phyloP scores from a whole-genome alignment of 1,140 invertebrate species.

The Maconellicoccus hirsutus region DNA sequence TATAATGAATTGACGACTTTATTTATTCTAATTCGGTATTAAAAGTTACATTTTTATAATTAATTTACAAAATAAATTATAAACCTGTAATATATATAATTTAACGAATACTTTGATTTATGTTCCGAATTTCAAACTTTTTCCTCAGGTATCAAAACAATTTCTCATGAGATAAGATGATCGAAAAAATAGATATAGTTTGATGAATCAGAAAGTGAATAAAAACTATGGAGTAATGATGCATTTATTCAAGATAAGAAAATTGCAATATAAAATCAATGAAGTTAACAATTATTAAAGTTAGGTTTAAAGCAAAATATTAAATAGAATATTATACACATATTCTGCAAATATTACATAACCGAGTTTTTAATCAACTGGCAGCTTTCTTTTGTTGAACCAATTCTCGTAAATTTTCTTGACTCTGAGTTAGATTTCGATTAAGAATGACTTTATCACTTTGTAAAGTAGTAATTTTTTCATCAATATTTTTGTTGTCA shows the following conservation, averaged over 20 bases:
- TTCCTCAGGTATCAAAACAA: no score
- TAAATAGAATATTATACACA: neutral
- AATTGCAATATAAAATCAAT: neutral
- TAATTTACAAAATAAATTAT: constrained; percentile 6
- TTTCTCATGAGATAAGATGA: no score
- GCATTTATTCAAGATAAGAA: neutral
- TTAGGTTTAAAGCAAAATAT: neutral
- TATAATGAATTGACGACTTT: neutral
- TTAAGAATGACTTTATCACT: constrained; percentile 63
- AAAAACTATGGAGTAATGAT: neutral
- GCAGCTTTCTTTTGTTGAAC: constrained; percentile 45
- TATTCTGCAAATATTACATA: neutral
- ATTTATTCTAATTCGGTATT: neutral
- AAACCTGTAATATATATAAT: no score
- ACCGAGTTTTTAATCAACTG: neutral
- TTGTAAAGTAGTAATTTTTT: constrained; percentile 52
- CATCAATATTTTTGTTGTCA: constrained; percentile 46
- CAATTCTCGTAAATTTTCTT: constrained; percentile 73
- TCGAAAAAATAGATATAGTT: no score
- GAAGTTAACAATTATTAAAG: neutral
- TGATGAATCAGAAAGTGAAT: no score
- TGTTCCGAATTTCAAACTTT: no score
- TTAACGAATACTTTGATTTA: no score
- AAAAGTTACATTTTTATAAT: neutral
- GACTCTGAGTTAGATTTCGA: constrained; percentile 64